Conservation (phyloP, 1,140 invertebrate species). For the Uloborus diversus region DNA sequence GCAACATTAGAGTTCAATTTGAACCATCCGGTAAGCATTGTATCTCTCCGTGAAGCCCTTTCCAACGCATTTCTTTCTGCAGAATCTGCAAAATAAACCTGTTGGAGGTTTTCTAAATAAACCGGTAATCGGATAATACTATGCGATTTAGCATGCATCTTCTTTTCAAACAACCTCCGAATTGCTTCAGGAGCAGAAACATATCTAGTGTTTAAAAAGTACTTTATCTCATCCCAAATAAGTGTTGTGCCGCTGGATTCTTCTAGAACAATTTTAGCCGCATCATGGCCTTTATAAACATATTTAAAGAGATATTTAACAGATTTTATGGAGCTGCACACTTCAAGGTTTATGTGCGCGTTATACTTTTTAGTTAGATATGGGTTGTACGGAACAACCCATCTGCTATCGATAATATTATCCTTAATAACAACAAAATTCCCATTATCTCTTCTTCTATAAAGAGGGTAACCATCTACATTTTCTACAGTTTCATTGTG, state of each 20-base stretch:
- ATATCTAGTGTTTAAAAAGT: constrained; percentile 53
- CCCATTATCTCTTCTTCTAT: constrained; percentile 49
- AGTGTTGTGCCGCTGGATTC: neutral
- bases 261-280: neutral
- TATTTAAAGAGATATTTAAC: constrained; percentile 64
- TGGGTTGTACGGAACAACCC: constrained; percentile 63
- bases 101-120: constrained; percentile 63
- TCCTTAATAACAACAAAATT: neutral
- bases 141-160: constrained; percentile 64
- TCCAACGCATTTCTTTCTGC: constrained; percentile 5
- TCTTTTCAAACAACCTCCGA: constrained; percentile 59
- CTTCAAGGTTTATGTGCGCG: constrained; percentile 63
- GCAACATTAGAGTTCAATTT: constrained; percentile 5
- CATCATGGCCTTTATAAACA: constrained; percentile 17
- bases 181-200: constrained; percentile 58
- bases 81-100: constrained; percentile 58
- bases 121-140: constrained; percentile 63
- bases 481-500: constrained; percentile 5
- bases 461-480: constrained; percentile 42
- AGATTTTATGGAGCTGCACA: constrained; percentile 60
- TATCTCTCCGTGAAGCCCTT: neutral
- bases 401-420: constrained; percentile 59
- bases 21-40: constrained; percentile 21
- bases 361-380: constrained; percentile 62
- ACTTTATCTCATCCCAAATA: constrained; percentile 58